Evolutionary conservation across 1,140 invertebrate genomes (phyloP).

Genomic region (Probaryconus sp.): DNA sequence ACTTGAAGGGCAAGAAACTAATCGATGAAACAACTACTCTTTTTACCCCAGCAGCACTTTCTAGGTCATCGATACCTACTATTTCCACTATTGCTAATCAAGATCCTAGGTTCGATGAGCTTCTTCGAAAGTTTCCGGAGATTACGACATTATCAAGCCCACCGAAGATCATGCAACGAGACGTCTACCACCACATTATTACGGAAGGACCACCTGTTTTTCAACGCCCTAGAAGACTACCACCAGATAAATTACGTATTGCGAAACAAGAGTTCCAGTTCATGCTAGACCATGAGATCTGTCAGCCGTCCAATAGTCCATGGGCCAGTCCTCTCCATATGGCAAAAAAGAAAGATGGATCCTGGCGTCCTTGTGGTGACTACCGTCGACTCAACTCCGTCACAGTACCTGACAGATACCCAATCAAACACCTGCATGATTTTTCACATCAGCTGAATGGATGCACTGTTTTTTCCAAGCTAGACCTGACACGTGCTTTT

Average conservation of each 20-base stretch:
- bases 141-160: not conserved
- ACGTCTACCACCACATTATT: slow-evolving; percentile 57
- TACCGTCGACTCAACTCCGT: slow-evolving; percentile 59
- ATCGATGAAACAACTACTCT: not conserved
- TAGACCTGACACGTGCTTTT: slow-evolving; percentile 76
- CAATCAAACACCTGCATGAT: slow-evolving; percentile 64
- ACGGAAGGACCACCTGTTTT: slow-evolving; percentile 70
- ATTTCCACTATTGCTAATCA: slow-evolving; percentile 5
- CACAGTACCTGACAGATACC: slow-evolving; percentile 71
- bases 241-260: slow-evolving; percentile 63
- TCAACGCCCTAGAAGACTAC: slow-evolving; percentile 68
- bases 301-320: slow-evolving; percentile 3
- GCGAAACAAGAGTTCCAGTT: slow-evolving; percentile 70
- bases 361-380: not conserved
- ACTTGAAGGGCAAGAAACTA: not conserved
- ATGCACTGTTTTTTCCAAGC: slow-evolving; percentile 70
- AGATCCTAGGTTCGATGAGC: not conserved
- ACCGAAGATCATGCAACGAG: slow-evolving; percentile 8
- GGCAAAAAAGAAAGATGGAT: not conserved
- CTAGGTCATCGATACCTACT: not conserved
- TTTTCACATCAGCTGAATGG: slow-evolving; percentile 65
- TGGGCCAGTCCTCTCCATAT: not conserved
- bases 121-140: not conserved
- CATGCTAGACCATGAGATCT: slow-evolving; percentile 58
- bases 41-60: not conserved